A percentile compares a stretch with the other conserved stretches of the same genome.
Conservation (phyloP, 2,113 vertebrate species). For the Microtus richardsoni region DNA sequence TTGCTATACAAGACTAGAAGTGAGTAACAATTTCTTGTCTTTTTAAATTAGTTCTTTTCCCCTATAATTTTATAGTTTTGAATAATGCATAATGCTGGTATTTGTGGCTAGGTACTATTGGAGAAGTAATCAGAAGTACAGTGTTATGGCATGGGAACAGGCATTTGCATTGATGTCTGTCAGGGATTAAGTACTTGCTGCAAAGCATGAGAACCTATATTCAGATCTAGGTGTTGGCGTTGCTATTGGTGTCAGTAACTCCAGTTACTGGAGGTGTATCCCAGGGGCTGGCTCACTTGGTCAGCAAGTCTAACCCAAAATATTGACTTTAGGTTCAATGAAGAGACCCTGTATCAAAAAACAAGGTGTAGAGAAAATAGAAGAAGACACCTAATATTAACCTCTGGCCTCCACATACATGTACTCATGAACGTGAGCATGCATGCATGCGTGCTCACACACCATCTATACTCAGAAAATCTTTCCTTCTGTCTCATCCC, state of each 20-base stretch:
- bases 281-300: not conserved
- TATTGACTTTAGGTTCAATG: not conserved
- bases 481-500: not conserved
- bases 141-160: not conserved
- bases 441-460: not conserved
- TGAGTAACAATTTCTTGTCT: constrained; percentile 81
- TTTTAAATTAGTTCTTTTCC: not conserved
- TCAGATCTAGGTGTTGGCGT: not conserved
- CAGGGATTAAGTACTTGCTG: not conserved
- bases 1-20: constrained; percentile 98
- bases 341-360: not conserved
- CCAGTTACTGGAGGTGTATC: not conserved
- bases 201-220: not conserved
- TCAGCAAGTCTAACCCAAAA: not conserved
- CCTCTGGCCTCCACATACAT: not conserved
- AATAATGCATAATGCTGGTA: not conserved
- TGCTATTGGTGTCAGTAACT: not conserved
- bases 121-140: not conserved
- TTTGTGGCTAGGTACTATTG: not conserved
- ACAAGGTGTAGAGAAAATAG: not conserved
- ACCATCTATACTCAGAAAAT: not conserved
- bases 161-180: not conserved
- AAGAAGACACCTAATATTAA: not conserved
- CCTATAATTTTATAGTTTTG: constrained; percentile 22
- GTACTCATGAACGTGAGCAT: not conserved